Percentiles rank a stretch among this genome's conserved stretches.
Evolutionary conservation across 2,888 invertebrate species (phyloP).

Genomic region (Rhodophaea formosa): DNA sequence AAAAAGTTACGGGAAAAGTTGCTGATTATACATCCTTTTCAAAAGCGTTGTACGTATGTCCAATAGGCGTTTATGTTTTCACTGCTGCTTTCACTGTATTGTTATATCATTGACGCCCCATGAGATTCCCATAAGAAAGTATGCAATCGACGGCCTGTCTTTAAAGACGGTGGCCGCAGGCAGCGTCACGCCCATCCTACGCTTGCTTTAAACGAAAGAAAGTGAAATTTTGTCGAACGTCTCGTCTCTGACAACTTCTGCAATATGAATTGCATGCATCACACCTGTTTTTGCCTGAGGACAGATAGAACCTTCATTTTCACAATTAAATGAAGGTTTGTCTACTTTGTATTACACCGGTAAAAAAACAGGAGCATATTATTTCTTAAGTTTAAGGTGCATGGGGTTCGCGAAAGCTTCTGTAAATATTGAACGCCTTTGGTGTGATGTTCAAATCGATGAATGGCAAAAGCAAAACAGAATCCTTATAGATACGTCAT

Average conservation of each 20-base stretch:
- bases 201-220: conserved; percentile 57
- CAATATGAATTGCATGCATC: conserved; percentile 23
- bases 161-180: conserved; percentile 52
- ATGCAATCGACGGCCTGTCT: conserved; percentile 59
- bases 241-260: conserved; percentile 13
- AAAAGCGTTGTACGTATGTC: conserved; percentile 23
- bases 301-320: too few species aligned
- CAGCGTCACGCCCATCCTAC: conserved; percentile 70
- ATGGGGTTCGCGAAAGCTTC: too few species aligned
- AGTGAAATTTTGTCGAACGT: conserved; percentile 64
- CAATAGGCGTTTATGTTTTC: conserved; percentile 33
- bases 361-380: too few species aligned
- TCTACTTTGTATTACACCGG: too few species aligned
- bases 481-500: too few species aligned
- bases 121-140: conserved; percentile 77
- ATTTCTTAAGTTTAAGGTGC: too few species aligned
- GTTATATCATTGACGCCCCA: conserved; percentile 59
- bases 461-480: too few species aligned
- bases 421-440: too few species aligned
- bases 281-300: conserved; percentile 23
- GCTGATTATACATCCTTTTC: conserved; percentile 21
- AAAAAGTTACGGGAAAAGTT: neutral
- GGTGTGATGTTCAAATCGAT: too few species aligned
- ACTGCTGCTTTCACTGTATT: conserved; percentile 53
- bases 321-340: too few species aligned